Base-by-base conservation (phyloP, 2,113 vertebrate genomes). In the Channa argus region DNA sequence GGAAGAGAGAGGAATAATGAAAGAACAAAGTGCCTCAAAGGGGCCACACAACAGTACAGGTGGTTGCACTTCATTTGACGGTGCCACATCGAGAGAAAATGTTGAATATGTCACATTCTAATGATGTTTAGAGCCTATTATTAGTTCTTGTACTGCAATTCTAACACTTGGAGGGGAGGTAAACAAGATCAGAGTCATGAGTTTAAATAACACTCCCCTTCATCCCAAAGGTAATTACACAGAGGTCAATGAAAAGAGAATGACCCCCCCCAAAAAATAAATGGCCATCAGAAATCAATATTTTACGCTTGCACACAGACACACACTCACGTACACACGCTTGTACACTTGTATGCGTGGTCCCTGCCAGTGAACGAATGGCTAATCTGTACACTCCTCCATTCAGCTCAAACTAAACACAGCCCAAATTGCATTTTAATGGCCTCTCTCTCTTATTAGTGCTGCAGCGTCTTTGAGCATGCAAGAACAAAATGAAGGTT, bases 351-450 rank as follows among this genome's bases (percentile, higher is more conserved):
- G 70, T 61, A 63, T 10, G 13, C 10, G 4, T 13, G 6, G 43
- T 82, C 63, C 54, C 69, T 82, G 69, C 56, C 63, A 58, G 70
- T 64, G 74, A 86, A 69, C 56, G 15, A 15, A 67, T 65, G 60
- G 77, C 72, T 86, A 80, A 91, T 87, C 83, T 86, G 75, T 37
- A 65, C 75, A 78, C 82, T 84, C 80, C 78, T 82, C 82, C 49
- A 45, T 71, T 73, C 75, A 79, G 68, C 86, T 88, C 82, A 79
- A 86, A 86, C 71, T 83, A 74, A 86, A 83, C 76, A 73, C 54
- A 69, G 79, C 70, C 70, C 65, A 92, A 89, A 93, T 92, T 80
- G 83, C 90, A 90, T 92, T 93, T 93, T 90, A 92, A 93, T 92
- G 85, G 87, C 84, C 77, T 87, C 50, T 80, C 73, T 63, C 72